Conservation (phyloP, 2,888 invertebrate species). For the Acleris cristana region DNA sequence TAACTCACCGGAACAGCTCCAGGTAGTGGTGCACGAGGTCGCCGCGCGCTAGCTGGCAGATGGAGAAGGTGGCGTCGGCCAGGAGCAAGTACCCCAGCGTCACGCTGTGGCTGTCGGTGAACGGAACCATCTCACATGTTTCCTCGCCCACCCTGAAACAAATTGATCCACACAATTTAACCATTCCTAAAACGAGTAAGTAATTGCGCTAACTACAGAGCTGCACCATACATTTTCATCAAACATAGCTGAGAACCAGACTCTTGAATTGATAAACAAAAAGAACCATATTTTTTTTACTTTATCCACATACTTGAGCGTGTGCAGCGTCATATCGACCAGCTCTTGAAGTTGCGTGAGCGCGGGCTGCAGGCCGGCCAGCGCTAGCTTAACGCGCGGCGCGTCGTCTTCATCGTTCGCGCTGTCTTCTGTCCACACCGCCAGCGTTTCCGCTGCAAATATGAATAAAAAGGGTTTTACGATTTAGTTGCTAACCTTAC, state of each 20-base stretch:
- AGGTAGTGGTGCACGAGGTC: constrained; percentile 90
- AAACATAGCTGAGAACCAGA: no score
- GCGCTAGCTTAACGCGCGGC: constrained; percentile 43
- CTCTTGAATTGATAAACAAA: no score
- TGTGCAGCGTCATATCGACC: constrained; percentile 50
- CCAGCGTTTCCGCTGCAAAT: constrained; percentile 51
- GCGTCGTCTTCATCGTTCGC: constrained; percentile 41
- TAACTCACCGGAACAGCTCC: constrained; percentile 71
- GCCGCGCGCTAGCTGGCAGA: constrained; percentile 86
- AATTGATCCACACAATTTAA: background rate
- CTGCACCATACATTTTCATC: no score
- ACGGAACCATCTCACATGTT: constrained; percentile 82
- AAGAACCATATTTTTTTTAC: no score
- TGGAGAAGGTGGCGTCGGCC: constrained; percentile 87
- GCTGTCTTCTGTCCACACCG: constrained; percentile 47
- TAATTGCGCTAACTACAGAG: no score
- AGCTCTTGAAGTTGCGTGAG: constrained; percentile 50
- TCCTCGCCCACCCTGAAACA: constrained; percentile 81
- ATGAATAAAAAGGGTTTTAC: background rate
- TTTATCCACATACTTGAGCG: constrained; percentile 46
- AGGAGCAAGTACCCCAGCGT: constrained; percentile 88
- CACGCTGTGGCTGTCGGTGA: constrained; percentile 84
- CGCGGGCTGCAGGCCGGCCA: constrained; percentile 45
- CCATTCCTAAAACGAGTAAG: background rate
- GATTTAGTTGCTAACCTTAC: no score